A percentile compares a stretch with the other conserved stretches of the same genome.
Conservation (phyloP, 92 coral and sea anemone genomes). For the Epizoanthus illoricatus region DNA sequence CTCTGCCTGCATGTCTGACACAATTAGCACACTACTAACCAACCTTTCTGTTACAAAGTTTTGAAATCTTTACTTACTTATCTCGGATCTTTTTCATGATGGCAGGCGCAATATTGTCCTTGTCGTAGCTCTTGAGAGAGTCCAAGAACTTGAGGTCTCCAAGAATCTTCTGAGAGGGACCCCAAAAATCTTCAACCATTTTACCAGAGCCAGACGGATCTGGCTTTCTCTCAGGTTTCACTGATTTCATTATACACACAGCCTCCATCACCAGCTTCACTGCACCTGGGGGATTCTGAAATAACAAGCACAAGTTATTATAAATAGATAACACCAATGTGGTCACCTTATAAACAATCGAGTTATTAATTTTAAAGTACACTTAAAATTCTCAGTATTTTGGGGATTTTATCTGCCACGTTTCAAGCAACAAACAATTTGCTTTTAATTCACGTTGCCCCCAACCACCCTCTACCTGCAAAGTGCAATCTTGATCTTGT, state of each 20-base stretch:
- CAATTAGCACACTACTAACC: too few species aligned
- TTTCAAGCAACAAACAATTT: too few species aligned
- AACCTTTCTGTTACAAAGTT: too few species aligned
- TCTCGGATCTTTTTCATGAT: constrained; percentile 97
- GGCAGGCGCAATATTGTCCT: constrained; percentile 85
- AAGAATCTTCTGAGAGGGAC: constrained; percentile 96
- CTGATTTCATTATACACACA: constrained; percentile 93
- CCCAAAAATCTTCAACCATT: constrained; percentile 99
- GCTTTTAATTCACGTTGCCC: too few species aligned
- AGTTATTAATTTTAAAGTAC: too few species aligned
- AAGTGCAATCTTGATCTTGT: too few species aligned
- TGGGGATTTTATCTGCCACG: too few species aligned
- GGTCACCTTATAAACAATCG: too few species aligned
- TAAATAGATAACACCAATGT: neutral
- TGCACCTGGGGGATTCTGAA: constrained; percentile 92
- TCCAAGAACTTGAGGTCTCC: constrained; percentile 96
- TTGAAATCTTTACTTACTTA: constrained; percentile 63
- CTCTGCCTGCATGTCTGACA: too few species aligned
- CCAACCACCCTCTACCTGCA: too few species aligned
- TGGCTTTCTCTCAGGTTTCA: constrained; percentile 95
- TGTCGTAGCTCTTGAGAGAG: constrained; percentile 93
- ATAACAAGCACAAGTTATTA: neutral
- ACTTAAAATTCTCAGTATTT: too few species aligned
- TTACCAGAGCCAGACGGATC: constrained; percentile 99
- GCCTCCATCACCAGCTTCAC: constrained; percentile 97